Evolutionary conservation across 2,888 invertebrate species (phyloP).

Genomic region (Cryptocheilus praepositus): DNA sequence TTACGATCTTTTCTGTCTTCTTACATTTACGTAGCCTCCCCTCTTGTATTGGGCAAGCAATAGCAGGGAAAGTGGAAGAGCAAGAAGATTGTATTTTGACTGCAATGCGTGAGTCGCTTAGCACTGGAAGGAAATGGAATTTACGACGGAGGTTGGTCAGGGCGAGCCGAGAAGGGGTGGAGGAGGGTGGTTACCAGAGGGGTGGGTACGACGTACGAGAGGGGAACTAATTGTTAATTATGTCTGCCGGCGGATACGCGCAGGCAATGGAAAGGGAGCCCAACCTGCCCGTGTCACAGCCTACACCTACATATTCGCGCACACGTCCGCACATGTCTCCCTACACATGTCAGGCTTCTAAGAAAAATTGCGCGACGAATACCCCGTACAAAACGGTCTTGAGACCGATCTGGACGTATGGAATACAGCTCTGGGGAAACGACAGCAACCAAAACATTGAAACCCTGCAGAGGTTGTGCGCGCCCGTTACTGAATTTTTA

Average conservation of each 20-base stretch:
- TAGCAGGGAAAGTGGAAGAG: not conserved
- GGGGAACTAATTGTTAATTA: constrained; percentile 51
- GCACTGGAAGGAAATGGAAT: constrained; percentile 34
- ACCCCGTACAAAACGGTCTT: no score
- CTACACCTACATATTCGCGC: constrained; percentile 5
- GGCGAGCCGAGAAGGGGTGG: not conserved
- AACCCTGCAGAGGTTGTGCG: no score
- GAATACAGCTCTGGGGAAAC: no score
- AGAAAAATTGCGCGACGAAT: not conserved
- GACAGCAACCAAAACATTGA: no score
- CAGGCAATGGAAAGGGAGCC: not conserved
- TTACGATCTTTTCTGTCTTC: no score
- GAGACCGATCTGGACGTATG: no score
- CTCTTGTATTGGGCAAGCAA: no score
- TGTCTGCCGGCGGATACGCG: constrained; percentile 32
- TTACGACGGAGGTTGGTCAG: constrained; percentile 21
- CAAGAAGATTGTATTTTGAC: not conserved
- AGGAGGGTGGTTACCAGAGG: not conserved
- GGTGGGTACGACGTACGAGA: constrained; percentile 21
- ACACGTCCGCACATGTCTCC: not conserved
- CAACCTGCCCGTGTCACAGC: not conserved
- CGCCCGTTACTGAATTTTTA: no score
- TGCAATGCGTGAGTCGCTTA: not conserved
- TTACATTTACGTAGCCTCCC: no score
- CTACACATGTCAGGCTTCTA: no score